Conservation (phyloP, 2,797 vertebrate genomes). For the Crotalus adamanteus region DNA sequence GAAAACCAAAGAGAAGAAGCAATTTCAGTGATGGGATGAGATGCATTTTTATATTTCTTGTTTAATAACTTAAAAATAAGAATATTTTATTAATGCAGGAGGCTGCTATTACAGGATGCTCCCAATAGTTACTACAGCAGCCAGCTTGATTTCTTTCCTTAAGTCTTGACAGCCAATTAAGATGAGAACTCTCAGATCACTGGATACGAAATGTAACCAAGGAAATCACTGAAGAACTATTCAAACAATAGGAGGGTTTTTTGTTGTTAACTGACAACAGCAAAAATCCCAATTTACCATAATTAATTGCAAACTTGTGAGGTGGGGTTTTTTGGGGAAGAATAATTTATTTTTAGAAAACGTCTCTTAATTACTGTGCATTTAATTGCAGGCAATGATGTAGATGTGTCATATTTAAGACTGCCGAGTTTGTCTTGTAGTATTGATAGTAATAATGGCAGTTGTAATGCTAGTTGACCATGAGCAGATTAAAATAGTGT, state of each 20-base stretch:
- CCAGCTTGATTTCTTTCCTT: neutral
- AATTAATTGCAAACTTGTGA: neutral
- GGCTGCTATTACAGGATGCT: neutral
- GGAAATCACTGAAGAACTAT: neutral
- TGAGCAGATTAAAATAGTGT: neutral
- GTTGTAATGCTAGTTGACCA: neutral
- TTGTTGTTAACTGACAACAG: neutral
- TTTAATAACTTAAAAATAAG: neutral
- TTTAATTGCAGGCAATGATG: constrained; percentile 39
- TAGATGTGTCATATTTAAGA: constrained; percentile 25
- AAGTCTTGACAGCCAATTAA: neutral
- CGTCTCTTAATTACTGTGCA: constrained; percentile 30
- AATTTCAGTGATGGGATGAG: neutral
- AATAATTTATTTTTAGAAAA: neutral
- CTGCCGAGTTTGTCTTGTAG: constrained; percentile 5
- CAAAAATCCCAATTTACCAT: constrained; percentile 5
- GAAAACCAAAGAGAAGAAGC: neutral
- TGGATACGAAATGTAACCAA: neutral
- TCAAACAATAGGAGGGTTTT: neutral
- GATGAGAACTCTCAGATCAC: neutral
- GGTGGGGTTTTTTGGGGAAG: neutral
- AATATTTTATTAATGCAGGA: neutral
- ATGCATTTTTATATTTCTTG: neutral
- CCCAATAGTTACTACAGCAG: neutral
- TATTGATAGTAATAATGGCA: neutral